Percentiles rank a stretch among this genome's conserved stretches.
phyloP scores from a whole-genome alignment of 2,113 vertebrate species.

The Indicator indicator region DNA sequence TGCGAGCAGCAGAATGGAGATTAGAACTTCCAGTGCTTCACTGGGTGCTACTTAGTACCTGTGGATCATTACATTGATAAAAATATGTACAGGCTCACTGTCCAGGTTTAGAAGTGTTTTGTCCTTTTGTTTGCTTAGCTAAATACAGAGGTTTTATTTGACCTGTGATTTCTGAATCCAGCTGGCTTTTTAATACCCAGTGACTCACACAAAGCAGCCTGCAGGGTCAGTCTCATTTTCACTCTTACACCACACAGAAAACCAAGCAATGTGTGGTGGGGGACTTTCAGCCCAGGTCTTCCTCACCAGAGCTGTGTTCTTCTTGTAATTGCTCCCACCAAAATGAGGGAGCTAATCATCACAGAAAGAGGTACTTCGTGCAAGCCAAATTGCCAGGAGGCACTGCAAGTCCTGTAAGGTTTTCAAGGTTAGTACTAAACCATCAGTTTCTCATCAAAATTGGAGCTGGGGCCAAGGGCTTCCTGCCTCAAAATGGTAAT shows the following conservation, averaged over 20 bases:
- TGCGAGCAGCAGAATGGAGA: neutral
- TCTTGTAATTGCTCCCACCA: neutral
- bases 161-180: constrained; percentile 55
- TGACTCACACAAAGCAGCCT: constrained; percentile 52
- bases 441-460: constrained; percentile 5
- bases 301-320: neutral
- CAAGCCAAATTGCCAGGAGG: neutral
- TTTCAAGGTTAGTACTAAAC: neutral
- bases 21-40: neutral
- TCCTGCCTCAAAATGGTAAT: neutral
- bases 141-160: constrained; percentile 61
- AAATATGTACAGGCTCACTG: constrained; percentile 59
- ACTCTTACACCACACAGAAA: neutral
- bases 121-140: constrained; percentile 60
- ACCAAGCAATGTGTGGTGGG: neutral
- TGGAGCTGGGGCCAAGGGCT: neutral
- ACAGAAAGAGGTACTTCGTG: neutral
- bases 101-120: constrained; percentile 56
- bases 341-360: neutral
- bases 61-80: constrained; percentile 49
- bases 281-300: neutral
- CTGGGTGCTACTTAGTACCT: neutral
- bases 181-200: constrained; percentile 55
- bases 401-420: neutral
- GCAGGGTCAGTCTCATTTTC: neutral